Conservation (phyloP, 2,888 invertebrate genomes). For the Diadromus collaris region DNA sequence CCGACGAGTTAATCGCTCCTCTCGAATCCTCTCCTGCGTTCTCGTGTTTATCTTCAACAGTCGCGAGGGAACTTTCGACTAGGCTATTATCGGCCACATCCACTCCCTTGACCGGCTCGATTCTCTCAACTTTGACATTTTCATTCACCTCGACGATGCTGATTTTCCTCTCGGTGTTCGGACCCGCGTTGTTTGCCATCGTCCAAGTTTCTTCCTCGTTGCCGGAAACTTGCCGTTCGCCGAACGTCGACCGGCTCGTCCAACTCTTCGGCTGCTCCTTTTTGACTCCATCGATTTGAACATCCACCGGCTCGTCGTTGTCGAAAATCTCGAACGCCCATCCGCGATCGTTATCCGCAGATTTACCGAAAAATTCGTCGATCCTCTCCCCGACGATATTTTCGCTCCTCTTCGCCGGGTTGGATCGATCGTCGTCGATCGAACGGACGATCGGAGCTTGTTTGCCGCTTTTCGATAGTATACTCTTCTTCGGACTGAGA, state of each 20-base stretch:
- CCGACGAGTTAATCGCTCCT: neutral
- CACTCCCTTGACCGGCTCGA: conserved; percentile 21
- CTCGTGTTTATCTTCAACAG: conserved; percentile 26
- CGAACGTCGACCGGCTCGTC: neutral
- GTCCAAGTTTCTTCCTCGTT: conserved; percentile 8
- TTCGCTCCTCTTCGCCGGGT: neutral
- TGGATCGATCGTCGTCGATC: neutral
- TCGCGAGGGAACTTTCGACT: conserved; percentile 29
- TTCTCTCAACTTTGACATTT: conserved; percentile 19
- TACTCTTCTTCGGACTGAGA: conserved; percentile 77
- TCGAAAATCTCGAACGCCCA: conserved; percentile 63
- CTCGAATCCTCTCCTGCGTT: neutral
- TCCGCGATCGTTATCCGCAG: conserved; percentile 55
- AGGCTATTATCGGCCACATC: neutral
- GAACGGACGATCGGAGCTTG: conserved; percentile 21
- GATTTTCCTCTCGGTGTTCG: conserved; percentile 20
- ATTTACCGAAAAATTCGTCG: conserved; percentile 55
- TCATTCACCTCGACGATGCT: conserved; percentile 13
- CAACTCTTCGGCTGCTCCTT: neutral
- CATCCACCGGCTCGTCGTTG: conserved; percentile 32
- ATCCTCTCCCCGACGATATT: conserved; percentile 36
- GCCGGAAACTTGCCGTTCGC: neutral
- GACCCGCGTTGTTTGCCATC: conserved; percentile 5
- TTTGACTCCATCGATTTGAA: conserved; percentile 3
- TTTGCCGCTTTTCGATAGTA: conserved; percentile 67